Base-by-base conservation (phyloP, 2,113 vertebrate genomes). In the Megaptera novaeangliae region DNA sequence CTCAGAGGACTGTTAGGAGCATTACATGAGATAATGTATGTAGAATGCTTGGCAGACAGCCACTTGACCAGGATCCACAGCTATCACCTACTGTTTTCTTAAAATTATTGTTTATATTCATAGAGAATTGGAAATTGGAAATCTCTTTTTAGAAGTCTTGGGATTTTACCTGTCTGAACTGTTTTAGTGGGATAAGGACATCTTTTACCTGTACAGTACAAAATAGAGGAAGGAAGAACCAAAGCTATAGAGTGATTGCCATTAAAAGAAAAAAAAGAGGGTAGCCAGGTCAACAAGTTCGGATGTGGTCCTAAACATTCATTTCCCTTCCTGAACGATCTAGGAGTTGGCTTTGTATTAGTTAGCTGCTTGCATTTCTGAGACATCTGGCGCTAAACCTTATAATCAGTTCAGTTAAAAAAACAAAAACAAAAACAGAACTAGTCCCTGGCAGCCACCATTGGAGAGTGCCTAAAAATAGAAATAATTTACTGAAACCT, bases 401-500 rank as follows among this genome's bases (percentile, higher is more conserved):
- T 71, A n/a, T 57, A 95, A 94, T 41, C 4, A 10, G 61, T 52
- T 96, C 77, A 77, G 75, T 68, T 36, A 75, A 77, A 39, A 68
- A n/a, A 44, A 5, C 2, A 3, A 11, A 84, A 75, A 27, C 41
- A 59, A 23, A 64, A 64, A 68, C 0, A 44, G 46, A 82, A 64
- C 72, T 15, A 34, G 49, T 49, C 36, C 86, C 80, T 95, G 84
- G 72, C 81, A 83, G 81, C 34, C 64, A 94, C 89, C 94, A 94
- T 77, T 97, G 52, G 39, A 91, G 39, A 88, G 36, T 27, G 14
- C 34, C 86, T 92, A 94, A 95, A 90, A 93, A 89, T 63, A 95
- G 82, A 96, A 94, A 81, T n/a, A 92, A 95, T 91, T 93, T 57
- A 74, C 8, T 46, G 77, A 96, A 91, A 86, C 68, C 61, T 84